Conservation (phyloP, 2,888 invertebrate genomes). For the Gnatocerus cornutus region DNA sequence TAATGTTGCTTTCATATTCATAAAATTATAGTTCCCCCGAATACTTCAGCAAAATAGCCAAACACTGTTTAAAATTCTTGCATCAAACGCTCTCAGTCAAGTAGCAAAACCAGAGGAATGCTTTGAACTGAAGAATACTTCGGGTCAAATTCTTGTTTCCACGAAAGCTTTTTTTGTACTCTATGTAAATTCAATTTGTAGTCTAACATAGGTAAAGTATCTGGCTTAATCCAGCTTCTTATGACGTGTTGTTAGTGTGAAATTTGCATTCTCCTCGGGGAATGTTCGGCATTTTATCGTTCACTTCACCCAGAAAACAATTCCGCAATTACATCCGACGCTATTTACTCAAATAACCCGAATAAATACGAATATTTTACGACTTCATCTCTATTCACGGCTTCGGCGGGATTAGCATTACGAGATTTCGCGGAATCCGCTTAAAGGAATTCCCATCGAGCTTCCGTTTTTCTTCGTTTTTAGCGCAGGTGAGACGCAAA, state of each 20-base stretch:
- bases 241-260: slow-evolving; percentile 24
- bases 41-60: slow-evolving; percentile 15
- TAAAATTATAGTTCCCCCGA: slow-evolving; percentile 18
- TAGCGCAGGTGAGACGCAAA: slow-evolving; percentile 17
- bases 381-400: slow-evolving; percentile 35
- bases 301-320: slow-evolving; percentile 36
- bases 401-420: slow-evolving; percentile 43
- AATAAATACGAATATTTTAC: slow-evolving; percentile 44
- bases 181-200: slow-evolving; percentile 8
- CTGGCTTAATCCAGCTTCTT: neutral
- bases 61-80: slow-evolving; percentile 24
- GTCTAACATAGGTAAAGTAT: neutral
- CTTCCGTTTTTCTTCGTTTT: slow-evolving; percentile 10
- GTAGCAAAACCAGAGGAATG: slow-evolving; percentile 22
- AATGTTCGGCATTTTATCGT: slow-evolving; percentile 28
- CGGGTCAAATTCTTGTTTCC: slow-evolving; percentile 3
- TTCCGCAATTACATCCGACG: slow-evolving; percentile 36
- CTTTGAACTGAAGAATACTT: slow-evolving; percentile 19
- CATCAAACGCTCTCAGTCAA: slow-evolving; percentile 16
- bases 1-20: slow-evolving; percentile 3
- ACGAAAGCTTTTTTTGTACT: neutral
- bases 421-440: slow-evolving; percentile 42
- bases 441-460: slow-evolving; percentile 29
- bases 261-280: slow-evolving; percentile 28
- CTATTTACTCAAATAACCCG: slow-evolving; percentile 42